Base-by-base conservation (phyloP, 1,140 invertebrate species). In the Aphis gossypii region DNA sequence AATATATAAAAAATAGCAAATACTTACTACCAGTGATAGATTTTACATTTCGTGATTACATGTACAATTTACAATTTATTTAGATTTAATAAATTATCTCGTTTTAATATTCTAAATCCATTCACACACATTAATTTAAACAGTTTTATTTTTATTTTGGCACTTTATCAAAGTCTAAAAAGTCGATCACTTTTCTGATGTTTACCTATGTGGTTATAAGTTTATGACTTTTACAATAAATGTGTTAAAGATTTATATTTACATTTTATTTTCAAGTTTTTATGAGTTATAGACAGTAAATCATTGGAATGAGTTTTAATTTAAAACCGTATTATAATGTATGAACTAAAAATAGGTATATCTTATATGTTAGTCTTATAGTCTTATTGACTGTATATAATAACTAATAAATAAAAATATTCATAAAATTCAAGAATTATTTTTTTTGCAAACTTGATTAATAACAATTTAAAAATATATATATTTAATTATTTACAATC, bases 221-320 rank as follows among this genome's bases (percentile, higher is more conserved):
- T 86, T 86, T 86, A 46, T 86, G 84, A 86, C 44, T 68, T 18
- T n/a, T 76, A 76, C 60, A 76, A 76, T 76, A 76, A 76, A 76
- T 76, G 14, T 76, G 60, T 76, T n/a, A 76, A 76, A 76, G n/a
- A 4, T 18, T 18, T 76, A n/a, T 76, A 76, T 76, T 76, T 76
- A 76, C 60, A 76, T 76, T 76, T 76, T 76, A 76, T 76, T 76
- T 76, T 76, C 30, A 18, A 76, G 60, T 76, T n/a, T 21, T 76
- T 76, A 76, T 76, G n/a, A 76, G 30, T 76, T 76, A n/a, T 76
- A 0, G 60, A n/a, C 30, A 18, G 4, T n/a, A 76, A n/a, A 76
- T 76, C 60, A 18, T 76, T n/a, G 5, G 60, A 76, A 30, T 14
- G 14, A 35, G 60, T 6, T 76, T 76, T 6, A n/a, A 18, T n/a